A percentile compares a stretch with the other conserved stretches of the same genome.
Conservation (phyloP, 2,888 invertebrate species). For the Desoria tigrina region DNA sequence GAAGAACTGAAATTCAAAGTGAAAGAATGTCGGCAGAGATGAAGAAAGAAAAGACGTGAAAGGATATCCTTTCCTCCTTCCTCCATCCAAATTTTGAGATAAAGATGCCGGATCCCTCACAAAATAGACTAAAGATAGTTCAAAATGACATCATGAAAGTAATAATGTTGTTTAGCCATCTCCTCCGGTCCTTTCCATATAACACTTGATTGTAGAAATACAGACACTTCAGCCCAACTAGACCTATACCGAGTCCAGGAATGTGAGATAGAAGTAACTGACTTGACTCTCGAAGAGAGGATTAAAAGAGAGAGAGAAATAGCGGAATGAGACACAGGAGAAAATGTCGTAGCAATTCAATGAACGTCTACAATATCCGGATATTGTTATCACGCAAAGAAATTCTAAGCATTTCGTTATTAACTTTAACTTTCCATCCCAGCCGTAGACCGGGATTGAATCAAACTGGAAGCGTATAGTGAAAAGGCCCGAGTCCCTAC, state of each 20-base stretch:
- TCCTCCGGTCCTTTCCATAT: background rate
- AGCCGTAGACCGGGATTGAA: background rate
- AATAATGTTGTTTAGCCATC: constrained; percentile 3
- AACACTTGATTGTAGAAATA: background rate
- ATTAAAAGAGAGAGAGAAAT: constrained; percentile 8
- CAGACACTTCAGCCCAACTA: background rate
- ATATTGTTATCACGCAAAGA: constrained; percentile 51
- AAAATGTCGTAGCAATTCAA: constrained; percentile 43
- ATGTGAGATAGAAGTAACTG: constrained; percentile 4
- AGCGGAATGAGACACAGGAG: constrained; percentile 40
- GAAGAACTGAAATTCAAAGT: constrained; percentile 4
- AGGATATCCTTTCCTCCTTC: constrained; percentile 5
- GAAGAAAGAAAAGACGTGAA: constrained; percentile 13
- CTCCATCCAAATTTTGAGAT: background rate
- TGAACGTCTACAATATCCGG: constrained; percentile 30
- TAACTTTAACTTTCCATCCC: constrained; percentile 29
- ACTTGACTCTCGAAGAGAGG: background rate
- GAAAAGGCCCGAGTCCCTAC: background rate
- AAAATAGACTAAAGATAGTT: too few species aligned
- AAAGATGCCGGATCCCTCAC: constrained; percentile 1
- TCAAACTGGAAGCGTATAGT: background rate
- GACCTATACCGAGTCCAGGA: background rate
- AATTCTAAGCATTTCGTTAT: constrained; percentile 50
- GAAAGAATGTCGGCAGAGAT: constrained; percentile 18
- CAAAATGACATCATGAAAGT: background rate